Percentiles rank a stretch among this genome's conserved stretches.
These are phyloP conservation scores for Helicoverpa assulta DNA, from an alignment of 2,888 invertebrate genomes.

Conservation along the genomic window DNA sequence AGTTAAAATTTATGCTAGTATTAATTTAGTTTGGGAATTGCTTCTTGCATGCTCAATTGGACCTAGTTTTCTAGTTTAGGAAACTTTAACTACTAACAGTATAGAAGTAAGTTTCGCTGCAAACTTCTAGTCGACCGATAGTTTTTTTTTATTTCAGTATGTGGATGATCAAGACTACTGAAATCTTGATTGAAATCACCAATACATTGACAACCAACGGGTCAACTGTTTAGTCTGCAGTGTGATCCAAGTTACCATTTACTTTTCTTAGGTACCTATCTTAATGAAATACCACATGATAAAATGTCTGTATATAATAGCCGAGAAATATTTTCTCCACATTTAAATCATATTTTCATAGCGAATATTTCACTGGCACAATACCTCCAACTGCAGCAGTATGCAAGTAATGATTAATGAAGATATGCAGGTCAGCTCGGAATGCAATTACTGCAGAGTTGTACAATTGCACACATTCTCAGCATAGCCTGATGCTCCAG, in stretches of 20 bases:
- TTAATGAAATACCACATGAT: no score
- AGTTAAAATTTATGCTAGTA: background rate
- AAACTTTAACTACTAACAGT: background rate
- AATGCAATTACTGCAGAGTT: constrained; percentile 47
- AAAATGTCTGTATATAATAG: no score
- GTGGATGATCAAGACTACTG: no score
- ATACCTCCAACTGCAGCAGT: constrained; percentile 9
- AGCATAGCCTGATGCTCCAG: constrained; percentile 7
- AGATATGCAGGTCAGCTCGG: constrained; percentile 31
- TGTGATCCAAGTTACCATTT: no score
- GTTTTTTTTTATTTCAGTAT: no score
- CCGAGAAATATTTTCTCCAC: background rate
- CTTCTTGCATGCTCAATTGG: background rate
- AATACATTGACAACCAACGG: no score
- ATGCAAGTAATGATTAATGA: constrained; percentile 29
- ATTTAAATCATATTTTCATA: background rate
- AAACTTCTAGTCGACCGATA: no score
- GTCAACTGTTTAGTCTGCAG: no score
- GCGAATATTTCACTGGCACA: background rate
- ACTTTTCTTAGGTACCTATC: no score
- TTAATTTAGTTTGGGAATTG: background rate
- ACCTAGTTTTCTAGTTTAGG: background rate
- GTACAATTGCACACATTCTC: constrained; percentile 25
- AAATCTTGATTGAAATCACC: no score
- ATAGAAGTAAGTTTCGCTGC: no score